Conservation (phyloP, 2,797 vertebrate species). For the Gouania willdenowi region DNA sequence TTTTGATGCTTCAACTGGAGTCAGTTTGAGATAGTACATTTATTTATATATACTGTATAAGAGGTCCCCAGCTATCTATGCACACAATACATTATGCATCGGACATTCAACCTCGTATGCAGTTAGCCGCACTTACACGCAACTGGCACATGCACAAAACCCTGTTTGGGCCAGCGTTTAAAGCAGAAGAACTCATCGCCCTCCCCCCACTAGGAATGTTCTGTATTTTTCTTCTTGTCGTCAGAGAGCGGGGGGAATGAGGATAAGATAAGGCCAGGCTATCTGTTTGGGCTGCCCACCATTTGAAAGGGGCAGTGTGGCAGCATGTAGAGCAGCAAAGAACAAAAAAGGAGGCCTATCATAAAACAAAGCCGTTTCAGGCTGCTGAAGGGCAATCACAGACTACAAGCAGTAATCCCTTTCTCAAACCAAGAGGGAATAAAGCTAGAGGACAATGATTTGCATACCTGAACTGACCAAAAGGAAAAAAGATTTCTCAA, state of each 20-base stretch:
- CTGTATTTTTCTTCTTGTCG: slow-evolving; percentile 26
- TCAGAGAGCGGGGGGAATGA: slow-evolving; percentile 28
- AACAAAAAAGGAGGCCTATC: slow-evolving; percentile 34
- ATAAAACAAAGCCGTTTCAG: slow-evolving; percentile 55
- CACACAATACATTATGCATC: slow-evolving; percentile 63
- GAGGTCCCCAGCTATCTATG: slow-evolving; percentile 32
- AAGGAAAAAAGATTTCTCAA: slow-evolving; percentile 9
- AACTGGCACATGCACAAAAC: slow-evolving; percentile 35
- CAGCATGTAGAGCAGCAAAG: slow-evolving; percentile 40
- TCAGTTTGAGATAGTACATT: slow-evolving; percentile 24
- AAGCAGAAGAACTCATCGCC: slow-evolving; percentile 21
- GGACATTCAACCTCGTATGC: slow-evolving; percentile 32
- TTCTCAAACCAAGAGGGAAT: slow-evolving; percentile 31
- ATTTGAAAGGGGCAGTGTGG: slow-evolving; percentile 52
- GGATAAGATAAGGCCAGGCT: slow-evolving; percentile 55
- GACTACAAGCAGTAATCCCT: slow-evolving; percentile 50
- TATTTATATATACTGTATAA: too few species aligned
- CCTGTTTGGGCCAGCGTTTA: slow-evolving; percentile 23
- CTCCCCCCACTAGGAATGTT: slow-evolving; percentile 9
- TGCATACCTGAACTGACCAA: too few species aligned
- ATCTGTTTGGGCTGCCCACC: slow-evolving; percentile 51
- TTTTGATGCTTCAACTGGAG: slow-evolving; percentile 19
- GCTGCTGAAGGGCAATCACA: slow-evolving; percentile 40
- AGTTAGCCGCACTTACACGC: slow-evolving; percentile 62
- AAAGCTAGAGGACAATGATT: too few species aligned